Conservation (phyloP, 1,140 invertebrate species). For the Plodia interpunctella region DNA sequence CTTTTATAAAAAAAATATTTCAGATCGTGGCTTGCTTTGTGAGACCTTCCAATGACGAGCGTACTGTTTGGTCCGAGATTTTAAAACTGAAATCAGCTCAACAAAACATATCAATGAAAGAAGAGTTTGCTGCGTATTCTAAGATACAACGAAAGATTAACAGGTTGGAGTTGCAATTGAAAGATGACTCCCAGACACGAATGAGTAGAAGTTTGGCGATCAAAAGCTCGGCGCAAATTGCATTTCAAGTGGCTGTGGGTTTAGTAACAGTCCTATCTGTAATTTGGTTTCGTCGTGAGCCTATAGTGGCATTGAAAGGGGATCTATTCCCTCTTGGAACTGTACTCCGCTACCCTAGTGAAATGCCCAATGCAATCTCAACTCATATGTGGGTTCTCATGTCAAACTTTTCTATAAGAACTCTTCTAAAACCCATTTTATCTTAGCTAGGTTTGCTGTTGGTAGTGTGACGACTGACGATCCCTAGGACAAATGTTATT, state of each 20-base stretch:
- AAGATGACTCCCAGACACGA: constrained; percentile 52
- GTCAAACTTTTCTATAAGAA: constrained; percentile 62
- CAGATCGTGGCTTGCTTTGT: constrained; percentile 62
- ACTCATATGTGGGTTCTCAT: constrained; percentile 70
- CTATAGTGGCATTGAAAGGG: constrained; percentile 58
- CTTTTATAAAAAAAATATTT: constrained; percentile 19
- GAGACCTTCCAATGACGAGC: constrained; percentile 55
- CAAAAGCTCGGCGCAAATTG: constrained; percentile 55
- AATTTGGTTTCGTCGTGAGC: constrained; percentile 60
- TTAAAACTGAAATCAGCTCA: constrained; percentile 58
- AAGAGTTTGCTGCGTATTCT: constrained; percentile 73
- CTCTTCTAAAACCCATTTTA: constrained; percentile 50
- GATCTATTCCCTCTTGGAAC: constrained; percentile 60
- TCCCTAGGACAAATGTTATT: no score
- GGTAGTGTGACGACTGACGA: no score
- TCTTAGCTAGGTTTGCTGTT: no score
- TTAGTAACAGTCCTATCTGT: constrained; percentile 54
- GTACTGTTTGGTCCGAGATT: constrained; percentile 48
- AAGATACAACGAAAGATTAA: constrained; percentile 69
- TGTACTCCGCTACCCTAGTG: constrained; percentile 63
- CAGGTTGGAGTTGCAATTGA: constrained; percentile 55
- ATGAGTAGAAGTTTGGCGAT: constrained; percentile 54
- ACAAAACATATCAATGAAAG: constrained; percentile 66
- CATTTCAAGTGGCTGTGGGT: constrained; percentile 51
- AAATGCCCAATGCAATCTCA: constrained; percentile 64